A percentile compares a stretch with the other conserved stretches of the same genome.
phyloP scores from a whole-genome alignment of 2,888 invertebrate genomes.

The Dusona sp. region DNA sequence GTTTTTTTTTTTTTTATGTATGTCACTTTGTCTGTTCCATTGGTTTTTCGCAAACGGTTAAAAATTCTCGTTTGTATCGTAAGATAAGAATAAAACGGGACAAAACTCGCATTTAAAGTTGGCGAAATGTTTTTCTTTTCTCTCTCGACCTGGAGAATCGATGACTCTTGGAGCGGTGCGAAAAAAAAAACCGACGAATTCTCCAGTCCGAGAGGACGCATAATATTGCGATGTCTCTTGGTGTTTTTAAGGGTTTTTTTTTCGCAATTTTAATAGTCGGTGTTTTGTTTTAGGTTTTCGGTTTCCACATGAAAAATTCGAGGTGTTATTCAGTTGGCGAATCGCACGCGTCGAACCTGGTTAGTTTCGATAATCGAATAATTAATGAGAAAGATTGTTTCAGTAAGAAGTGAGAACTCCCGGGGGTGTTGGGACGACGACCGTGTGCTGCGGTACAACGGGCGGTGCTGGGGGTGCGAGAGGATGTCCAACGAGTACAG shows the following conservation, averaged over 20 bases:
- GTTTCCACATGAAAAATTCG: background rate
- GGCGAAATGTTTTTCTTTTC: background rate
- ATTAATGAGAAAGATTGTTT: slow-evolving; percentile 53
- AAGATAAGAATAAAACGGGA: slow-evolving; percentile 4
- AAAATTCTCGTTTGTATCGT: background rate
- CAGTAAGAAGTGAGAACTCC: slow-evolving; percentile 86
- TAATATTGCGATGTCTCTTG: too few species aligned
- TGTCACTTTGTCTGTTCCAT: background rate
- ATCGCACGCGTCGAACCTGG: slow-evolving; percentile 21
- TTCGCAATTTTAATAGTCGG: background rate
- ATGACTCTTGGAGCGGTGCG: background rate
- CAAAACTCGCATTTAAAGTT: background rate
- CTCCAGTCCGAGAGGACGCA: too few species aligned
- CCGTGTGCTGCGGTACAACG: slow-evolving; percentile 85
- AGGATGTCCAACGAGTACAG: slow-evolving; percentile 82
- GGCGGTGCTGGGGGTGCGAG: slow-evolving; percentile 81
- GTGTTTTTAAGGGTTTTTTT: too few species aligned
- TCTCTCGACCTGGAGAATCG: too few species aligned
- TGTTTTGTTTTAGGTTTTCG: background rate
- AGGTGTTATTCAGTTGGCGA: background rate
- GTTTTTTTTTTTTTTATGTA: slow-evolving; percentile 21
- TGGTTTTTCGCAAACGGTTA: background rate
- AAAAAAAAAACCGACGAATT: background rate
- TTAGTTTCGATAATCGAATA: slow-evolving; percentile 35
- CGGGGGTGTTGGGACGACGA: slow-evolving; percentile 86